These are phyloP conservation scores for Synanthedon vespiformis DNA, from an alignment of 2,888 invertebrate species.

Conservation along the genomic window DNA sequence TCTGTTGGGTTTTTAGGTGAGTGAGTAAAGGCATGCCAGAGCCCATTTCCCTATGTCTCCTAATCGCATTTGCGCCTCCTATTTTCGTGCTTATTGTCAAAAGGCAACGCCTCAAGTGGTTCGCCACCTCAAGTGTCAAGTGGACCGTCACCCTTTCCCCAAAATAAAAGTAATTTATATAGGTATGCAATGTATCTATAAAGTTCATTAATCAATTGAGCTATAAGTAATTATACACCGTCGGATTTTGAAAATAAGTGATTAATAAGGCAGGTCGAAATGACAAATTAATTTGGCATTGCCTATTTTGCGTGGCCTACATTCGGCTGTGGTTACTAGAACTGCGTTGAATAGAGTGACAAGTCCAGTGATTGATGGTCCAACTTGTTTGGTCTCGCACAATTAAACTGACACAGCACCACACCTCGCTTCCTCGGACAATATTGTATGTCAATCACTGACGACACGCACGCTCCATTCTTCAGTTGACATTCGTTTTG, in stretches of 20 bases:
- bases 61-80: too few relatives aligned
- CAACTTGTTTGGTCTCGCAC: slow-evolving; percentile 42
- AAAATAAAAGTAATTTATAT: too few relatives aligned
- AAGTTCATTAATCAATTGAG: too few relatives aligned
- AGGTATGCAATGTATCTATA: too few relatives aligned
- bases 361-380: slow-evolving; percentile 44
- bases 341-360: slow-evolving; percentile 38
- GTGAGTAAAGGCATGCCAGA: too few relatives aligned
- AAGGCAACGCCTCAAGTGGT: too few relatives aligned
- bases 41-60: too few relatives aligned
- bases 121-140: too few relatives aligned
- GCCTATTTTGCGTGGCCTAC: slow-evolving; percentile 29
- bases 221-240: background rate
- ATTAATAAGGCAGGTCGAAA: slow-evolving; percentile 22
- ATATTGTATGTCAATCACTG: slow-evolving; percentile 52
- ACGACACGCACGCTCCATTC: slow-evolving; percentile 23
- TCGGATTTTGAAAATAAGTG: slow-evolving; percentile 9
- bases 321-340: slow-evolving; percentile 40
- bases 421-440: slow-evolving; percentile 37
- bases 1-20: too few relatives aligned
- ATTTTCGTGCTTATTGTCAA: too few relatives aligned
- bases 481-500: background rate
- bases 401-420: slow-evolving; percentile 48
- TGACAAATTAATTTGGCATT: slow-evolving; percentile 41
- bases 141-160: too few relatives aligned